Evolutionary conservation across 1,140 invertebrate genomes (phyloP).

Genomic region (Tetramorium alpestre): DNA sequence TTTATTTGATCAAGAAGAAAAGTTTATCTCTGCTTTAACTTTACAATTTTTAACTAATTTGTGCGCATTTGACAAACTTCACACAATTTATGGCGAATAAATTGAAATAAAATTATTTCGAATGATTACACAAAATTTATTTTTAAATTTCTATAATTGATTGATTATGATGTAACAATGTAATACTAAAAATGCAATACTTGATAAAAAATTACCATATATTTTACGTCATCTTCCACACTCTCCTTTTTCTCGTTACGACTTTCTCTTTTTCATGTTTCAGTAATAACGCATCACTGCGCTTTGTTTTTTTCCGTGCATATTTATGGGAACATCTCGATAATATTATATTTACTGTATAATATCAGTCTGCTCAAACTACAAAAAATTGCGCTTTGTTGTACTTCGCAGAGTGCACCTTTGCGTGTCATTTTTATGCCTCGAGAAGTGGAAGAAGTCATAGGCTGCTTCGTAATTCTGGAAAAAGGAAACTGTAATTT

Average conservation of each 20-base stretch:
- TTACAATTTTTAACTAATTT: neutral
- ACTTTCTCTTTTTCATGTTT: neutral
- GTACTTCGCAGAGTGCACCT: neutral
- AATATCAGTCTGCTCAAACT: neutral
- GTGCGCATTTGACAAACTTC: neutral
- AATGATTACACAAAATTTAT: neutral
- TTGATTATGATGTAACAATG: neutral
- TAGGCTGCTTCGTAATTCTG: slow-evolving; percentile 7
- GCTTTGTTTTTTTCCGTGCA: neutral
- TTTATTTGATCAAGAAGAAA: neutral
- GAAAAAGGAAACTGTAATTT: neutral
- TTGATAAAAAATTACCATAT: neutral
- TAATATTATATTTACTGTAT: neutral
- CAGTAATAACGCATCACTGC: neutral
- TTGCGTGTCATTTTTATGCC: neutral
- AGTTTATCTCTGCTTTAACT: neutral
- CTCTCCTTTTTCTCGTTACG: neutral
- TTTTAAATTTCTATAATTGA: neutral
- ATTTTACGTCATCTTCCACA: neutral
- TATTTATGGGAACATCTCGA: neutral
- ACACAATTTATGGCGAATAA: neutral
- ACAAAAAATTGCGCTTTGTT: slow-evolving; percentile 2
- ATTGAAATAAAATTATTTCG: neutral
- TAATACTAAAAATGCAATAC: neutral
- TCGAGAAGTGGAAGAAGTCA: neutral